Evolutionary conservation across 2,113 vertebrate species (phyloP), one percentile per base, ranked within the genome.

Genomic region (Passer domesticus): DNA sequence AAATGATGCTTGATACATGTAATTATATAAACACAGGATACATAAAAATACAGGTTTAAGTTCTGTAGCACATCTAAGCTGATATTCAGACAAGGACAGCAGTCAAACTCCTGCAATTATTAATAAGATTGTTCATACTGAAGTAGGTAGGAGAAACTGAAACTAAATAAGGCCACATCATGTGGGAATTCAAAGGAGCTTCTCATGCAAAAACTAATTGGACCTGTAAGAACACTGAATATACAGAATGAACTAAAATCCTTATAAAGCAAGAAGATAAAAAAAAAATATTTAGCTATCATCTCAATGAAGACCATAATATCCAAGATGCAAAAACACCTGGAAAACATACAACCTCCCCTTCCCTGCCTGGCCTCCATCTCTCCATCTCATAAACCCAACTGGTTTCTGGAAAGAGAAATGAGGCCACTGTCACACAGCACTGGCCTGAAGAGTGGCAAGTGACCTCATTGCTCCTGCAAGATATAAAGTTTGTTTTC

Each of bases 1-100:
- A 58, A 86, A 15, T 28, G 4, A 56, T 17, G 5, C 20, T 76
- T 0, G 0, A 41, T 21, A 70, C 7, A 30, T 52, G 6, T 11
- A 60, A 73, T 44, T 18, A 68, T 3, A 43, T 24, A 50, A 82
- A 84, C 1, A 2, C 24, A 49, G n/a, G 20, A 63, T 52, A 53
- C 22, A 78, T 53, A 75, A 73, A 76, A 77, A 89, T 8, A 63
- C 7, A 69, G 11, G 10, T 76, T 83, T 15, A 64, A 73, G 19
- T 44, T 77, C 46, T 80, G 8, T 37, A 66, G 27, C 22, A 53
- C 28, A 73, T 37, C 14, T 73, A 60, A 76, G 27, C 7, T 68
- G 15, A 74, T 39, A 89, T 35, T 84, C 60, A 78, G n/a, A 19
- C 30, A 67, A 49, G 15, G 9, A 58, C 0, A 70, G 14, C 0